Percentiles rank a stretch among this genome's conserved stretches.
Conservation (phyloP, 2,113 vertebrate species). For the Chitala chitala region DNA sequence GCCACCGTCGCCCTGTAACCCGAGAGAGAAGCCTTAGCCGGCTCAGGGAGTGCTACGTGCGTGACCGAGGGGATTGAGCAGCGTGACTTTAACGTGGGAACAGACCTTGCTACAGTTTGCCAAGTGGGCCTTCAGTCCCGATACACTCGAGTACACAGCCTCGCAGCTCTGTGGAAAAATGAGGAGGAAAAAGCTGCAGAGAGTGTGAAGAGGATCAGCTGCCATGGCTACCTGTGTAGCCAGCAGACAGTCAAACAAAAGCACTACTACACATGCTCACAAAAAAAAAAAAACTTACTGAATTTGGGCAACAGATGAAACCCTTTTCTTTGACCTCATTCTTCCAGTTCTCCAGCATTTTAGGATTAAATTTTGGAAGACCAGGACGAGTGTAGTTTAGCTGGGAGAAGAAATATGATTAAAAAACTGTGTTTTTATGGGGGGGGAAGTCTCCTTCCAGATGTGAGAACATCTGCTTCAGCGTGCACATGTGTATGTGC, state of each 20-base stretch:
- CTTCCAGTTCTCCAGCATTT: slow-evolving; percentile 87
- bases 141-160: slow-evolving; percentile 96
- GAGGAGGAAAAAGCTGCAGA: too few relatives aligned
- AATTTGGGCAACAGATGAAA: slow-evolving; percentile 89
- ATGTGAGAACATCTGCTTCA: too few relatives aligned
- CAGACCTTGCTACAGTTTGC: slow-evolving; percentile 94
- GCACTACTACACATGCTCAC: background rate
- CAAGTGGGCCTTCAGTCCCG: slow-evolving; percentile 91
- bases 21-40: slow-evolving; percentile 26
- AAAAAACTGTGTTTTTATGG: background rate
- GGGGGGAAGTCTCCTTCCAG: background rate
- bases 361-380: slow-evolving; percentile 85
- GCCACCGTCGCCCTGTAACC: slow-evolving; percentile 77
- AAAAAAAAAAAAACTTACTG: slow-evolving; percentile 61
- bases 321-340: slow-evolving; percentile 92
- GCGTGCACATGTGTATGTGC: background rate
- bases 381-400: slow-evolving; percentile 94
- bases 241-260: background rate
- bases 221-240: background rate
- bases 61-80: background rate
- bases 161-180: slow-evolving; percentile 77
- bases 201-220: slow-evolving; percentile 24
- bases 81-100: background rate
- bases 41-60: background rate
- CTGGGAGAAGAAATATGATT: slow-evolving; percentile 55